A percentile compares a stretch with the other conserved stretches of the same genome.
These are phyloP conservation scores for Bradypus variegatus DNA, from an alignment of 2,797 vertebrate species.

Conservation along the genomic window DNA sequence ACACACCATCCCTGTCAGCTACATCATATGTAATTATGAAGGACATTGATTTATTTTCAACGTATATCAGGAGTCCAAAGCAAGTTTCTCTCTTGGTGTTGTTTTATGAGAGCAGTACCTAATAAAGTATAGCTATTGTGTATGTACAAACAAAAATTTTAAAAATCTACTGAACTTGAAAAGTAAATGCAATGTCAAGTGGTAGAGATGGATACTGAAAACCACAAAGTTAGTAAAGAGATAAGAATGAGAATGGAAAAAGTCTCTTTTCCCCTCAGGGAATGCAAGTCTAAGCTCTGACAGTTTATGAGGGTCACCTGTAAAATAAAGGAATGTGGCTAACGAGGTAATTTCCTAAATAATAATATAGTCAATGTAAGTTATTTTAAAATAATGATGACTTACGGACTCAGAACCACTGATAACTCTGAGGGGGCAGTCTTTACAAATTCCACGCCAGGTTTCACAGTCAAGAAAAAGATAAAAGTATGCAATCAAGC, in stretches of 20 bases:
- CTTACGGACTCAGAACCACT: not conserved
- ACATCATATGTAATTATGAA: not conserved
- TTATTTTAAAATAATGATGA: not conserved
- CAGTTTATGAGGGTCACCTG: not conserved
- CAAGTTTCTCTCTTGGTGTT: not conserved
- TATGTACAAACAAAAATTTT: not conserved
- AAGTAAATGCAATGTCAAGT: not conserved
- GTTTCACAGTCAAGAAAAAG: not conserved
- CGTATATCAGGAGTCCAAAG: not conserved
- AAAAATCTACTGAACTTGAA: not conserved
- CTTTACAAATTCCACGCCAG: conserved; percentile 20
- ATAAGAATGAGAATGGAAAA: not conserved
- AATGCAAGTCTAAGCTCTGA: not conserved
- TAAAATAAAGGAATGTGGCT: not conserved
- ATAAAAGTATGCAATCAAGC: not conserved
- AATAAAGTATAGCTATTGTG: not conserved
- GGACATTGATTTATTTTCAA: not conserved
- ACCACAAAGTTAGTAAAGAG: not conserved
- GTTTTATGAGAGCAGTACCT: not conserved
- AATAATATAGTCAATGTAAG: not conserved
- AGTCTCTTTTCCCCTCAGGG: not conserved
- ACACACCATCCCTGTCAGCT: not conserved
- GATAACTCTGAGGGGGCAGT: not conserved
- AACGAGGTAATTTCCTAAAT: not conserved
- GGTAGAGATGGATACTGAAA: not conserved